A percentile compares a stretch with the other conserved stretches of the same genome.
Conservation (phyloP, 2,888 invertebrate genomes). For the Aporophyla nigra region DNA sequence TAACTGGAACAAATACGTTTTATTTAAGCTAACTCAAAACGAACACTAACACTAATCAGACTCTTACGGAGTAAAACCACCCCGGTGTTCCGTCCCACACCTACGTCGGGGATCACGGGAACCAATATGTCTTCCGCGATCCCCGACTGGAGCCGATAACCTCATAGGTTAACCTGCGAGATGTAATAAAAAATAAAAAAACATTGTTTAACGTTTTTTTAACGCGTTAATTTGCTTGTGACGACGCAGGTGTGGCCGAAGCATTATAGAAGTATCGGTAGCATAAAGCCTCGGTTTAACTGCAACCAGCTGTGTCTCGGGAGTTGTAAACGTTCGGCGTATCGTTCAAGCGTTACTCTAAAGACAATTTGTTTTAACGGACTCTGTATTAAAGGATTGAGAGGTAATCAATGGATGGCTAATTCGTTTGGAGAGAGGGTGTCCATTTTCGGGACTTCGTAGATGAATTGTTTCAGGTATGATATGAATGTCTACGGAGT, state of each 20-base stretch:
- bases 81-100: too few relatives aligned
- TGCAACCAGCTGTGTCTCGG: conserved; percentile 81
- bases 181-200: too few relatives aligned
- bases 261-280: conserved; percentile 71
- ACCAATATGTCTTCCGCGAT: too few relatives aligned
- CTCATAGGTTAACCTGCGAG: too few relatives aligned
- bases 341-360: conserved; percentile 74
- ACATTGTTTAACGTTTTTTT: background rate
- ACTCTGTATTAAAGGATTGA: conserved; percentile 9
- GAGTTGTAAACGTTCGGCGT: conserved; percentile 79
- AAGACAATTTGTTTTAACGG: conserved; percentile 76
- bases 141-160: too few relatives aligned
- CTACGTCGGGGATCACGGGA: too few relatives aligned
- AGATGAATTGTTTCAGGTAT: background rate
- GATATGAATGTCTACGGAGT: too few relatives aligned
- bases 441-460: background rate
- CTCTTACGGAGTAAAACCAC: too few relatives aligned
- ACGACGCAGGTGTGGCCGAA: background rate
- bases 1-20: too few relatives aligned
- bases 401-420: background rate
- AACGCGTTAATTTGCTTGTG: background rate
- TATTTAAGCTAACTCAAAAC: too few relatives aligned
- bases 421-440: background rate
- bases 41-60: too few relatives aligned
- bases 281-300: conserved; percentile 82